Base-by-base conservation (phyloP, 2,888 invertebrate species). In the Plagodis dolabraria region DNA sequence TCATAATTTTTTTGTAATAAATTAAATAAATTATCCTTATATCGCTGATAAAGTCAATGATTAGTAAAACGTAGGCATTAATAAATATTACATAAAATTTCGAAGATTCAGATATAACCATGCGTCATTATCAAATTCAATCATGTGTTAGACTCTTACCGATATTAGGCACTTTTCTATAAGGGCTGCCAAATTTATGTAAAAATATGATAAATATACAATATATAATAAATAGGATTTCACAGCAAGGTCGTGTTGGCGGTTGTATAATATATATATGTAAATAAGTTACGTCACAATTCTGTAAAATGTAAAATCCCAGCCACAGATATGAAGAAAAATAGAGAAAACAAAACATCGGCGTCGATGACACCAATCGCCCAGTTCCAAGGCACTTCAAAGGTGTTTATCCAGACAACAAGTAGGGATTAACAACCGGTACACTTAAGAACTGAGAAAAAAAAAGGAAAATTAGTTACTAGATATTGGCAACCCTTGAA, bases 401-500 rank as follows among this genome's bases (percentile, higher is more conserved):
- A 22, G 1, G 22, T 22, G 22, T 22, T 22, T 22, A 22, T 22
- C 22, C 22, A 22, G 4, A 22, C 22, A 22, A 22, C 22, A 22
- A 22, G 22, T 22, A 22, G 22, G 22, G 22, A 22, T 22, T 22
- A 22, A 22, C 22, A 22, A 22, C 22, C 22, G 22, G 22, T 22
- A 22, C 22, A 22, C 22, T 22, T 22, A 2, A 22, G 22, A 22
- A 22, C 22, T 22, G 22, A 22, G 22, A 22, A 22, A 22, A 22
- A n/a, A 22, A 22, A 22, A 22, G 22, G 22, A 22, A 22, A 22
- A 22, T 22, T 22, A 22, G 22, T 22, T 22, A 22, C 22, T 22
- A 68, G 48, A 69, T 67, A 75, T 80, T 85, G 85, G 85, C 85
- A 83, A 83, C 87, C 89, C 89, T 56, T 83, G 74, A 71, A 84